A percentile compares a stretch with the other conserved stretches of the same genome.
Evolutionary conservation across 2,888 invertebrate genomes (phyloP).

Genomic region (Macrostomum cliftonense): DNA sequence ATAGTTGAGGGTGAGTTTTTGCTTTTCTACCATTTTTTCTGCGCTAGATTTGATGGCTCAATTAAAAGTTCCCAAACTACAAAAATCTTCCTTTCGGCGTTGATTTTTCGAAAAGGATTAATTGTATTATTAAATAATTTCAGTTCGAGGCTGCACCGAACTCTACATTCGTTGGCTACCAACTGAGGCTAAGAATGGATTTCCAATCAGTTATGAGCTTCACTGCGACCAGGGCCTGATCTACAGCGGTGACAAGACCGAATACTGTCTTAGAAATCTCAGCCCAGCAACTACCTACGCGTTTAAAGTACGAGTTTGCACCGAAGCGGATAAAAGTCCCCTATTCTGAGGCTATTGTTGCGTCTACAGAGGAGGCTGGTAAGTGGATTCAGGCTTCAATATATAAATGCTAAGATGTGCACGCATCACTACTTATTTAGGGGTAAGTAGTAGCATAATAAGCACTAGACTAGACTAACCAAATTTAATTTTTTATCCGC

Average conservation of each 20-base stretch:
- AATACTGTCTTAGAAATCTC: conserved; percentile 19
- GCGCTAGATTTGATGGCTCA: no score
- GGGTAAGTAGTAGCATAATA: no score
- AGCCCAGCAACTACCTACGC: conserved; percentile 22
- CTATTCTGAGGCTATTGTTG: conserved; percentile 22
- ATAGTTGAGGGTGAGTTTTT: conserved; percentile 20
- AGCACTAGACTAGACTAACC: no score
- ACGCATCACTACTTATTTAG: no score
- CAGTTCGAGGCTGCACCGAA: conserved; percentile 16
- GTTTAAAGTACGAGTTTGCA: conserved; percentile 23
- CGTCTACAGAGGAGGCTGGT: conserved; percentile 28
- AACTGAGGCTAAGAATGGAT: conserved; percentile 24
- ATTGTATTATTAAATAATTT: background rate
- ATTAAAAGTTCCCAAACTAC: no score
- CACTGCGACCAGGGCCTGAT: conserved; percentile 18
- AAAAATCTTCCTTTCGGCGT: no score
- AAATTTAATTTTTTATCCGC: no score
- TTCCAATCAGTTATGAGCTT: conserved; percentile 25
- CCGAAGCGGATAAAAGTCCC: conserved; percentile 29
- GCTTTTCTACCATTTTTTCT: no score
- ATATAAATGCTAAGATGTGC: no score
- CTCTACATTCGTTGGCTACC: conserved; percentile 21
- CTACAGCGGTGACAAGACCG: conserved; percentile 22
- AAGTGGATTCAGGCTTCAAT: conserved; percentile 4
- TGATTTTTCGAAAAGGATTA: no score